Percentiles rank a stretch among this genome's conserved stretches.
Evolutionary conservation across 1,140 invertebrate genomes (phyloP).

Genomic region (Drosophila erecta): DNA sequence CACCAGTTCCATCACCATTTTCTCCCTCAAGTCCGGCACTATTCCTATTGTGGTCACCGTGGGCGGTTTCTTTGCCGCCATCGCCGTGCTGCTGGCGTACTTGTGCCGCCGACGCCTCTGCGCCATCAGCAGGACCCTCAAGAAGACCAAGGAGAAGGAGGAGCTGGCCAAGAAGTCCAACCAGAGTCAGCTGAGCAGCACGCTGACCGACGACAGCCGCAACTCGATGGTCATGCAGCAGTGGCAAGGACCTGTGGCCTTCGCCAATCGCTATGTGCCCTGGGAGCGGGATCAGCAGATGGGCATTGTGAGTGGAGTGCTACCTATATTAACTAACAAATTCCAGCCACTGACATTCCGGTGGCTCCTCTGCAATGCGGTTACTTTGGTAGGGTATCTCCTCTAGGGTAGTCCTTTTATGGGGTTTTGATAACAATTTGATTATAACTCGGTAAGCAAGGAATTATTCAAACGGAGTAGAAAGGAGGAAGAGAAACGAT

Average conservation of each 20-base stretch:
- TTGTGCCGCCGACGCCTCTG: slow-evolving; percentile 87
- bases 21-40: slow-evolving; percentile 81
- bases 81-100: slow-evolving; percentile 85
- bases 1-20: slow-evolving; percentile 44
- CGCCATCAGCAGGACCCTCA: slow-evolving; percentile 79
- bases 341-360: neutral
- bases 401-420: no score
- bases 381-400: neutral
- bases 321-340: neutral
- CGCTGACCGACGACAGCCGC: slow-evolving; percentile 74
- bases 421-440: no score
- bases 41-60: slow-evolving; percentile 87
- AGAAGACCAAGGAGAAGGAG: slow-evolving; percentile 86
- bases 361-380: no score
- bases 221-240: slow-evolving; percentile 86
- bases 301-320: slow-evolving; percentile 48
- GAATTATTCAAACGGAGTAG: no score
- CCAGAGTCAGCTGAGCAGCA: slow-evolving; percentile 71
- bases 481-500: no score
- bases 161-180: slow-evolving; percentile 86
- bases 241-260: slow-evolving; percentile 91
- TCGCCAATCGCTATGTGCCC: slow-evolving; percentile 92
- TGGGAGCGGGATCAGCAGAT: slow-evolving; percentile 89
- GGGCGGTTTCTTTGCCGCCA: slow-evolving; percentile 86
- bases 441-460: no score